Evolutionary conservation across 2,113 vertebrate genomes (phyloP), one percentile per base, ranked within the genome.

Genomic region (Syngnathus scovelli): DNA sequence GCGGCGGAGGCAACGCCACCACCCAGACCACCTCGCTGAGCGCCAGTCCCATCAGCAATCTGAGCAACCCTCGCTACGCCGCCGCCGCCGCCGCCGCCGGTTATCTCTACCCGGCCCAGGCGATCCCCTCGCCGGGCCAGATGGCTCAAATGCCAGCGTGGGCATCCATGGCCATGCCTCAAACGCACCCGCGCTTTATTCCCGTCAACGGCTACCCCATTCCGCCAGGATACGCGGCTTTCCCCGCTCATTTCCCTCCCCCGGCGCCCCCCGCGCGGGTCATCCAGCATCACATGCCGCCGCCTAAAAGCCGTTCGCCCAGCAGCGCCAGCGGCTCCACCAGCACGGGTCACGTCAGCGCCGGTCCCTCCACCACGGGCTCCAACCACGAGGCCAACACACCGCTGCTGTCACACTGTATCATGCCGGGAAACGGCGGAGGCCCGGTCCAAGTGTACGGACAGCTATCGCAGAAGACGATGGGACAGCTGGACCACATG

Each of bases 21-120:
- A 99, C 97, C 0, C 97, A 99, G 87, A 99, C 97, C 15, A 99
- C 97, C 66, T 99, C 97, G 1, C 93, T 99, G 54, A 99, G 97
- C 6, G 96, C 96, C 65, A 98, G 97, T 69, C 96, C 97, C 0
- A 93, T 99, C 69, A 98, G 97, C 84, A 99, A 96, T 79, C 94
- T 99, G 85, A 98, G 96, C 85, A 97, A 95, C 66, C 94, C 95
- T 2, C 89, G 95, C 11, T 97, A 95, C 15, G 23, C 23, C 23
- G 23, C 23, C 23, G 23, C 86, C 1, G 92, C 95, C 8, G 91
- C 95, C 1, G 91, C 95, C 0, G 82, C 84, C 0, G 95, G 95
- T 36, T 97, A 93, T 87, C 90, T 98, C 84, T 98, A 96, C 69
- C 94, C 93, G 0, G 88, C 94, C 3, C 95, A 94, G 89, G 93